Evolutionary conservation across 2,797 vertebrate genomes (phyloP).

Genomic region (Synaphobranchus kaupii): DNA sequence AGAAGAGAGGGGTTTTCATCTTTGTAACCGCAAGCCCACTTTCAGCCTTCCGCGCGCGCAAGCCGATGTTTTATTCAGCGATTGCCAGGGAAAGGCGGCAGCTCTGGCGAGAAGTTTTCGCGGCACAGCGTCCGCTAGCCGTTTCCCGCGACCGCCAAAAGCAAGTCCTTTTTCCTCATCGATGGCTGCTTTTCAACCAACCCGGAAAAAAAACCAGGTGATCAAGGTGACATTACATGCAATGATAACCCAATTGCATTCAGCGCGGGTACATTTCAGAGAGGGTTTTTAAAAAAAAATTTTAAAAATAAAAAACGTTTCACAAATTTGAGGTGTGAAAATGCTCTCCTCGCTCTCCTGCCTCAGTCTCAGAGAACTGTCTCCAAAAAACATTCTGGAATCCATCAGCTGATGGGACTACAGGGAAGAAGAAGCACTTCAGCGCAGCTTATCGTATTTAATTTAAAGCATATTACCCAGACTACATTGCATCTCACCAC

Average conservation of each 20-base stretch:
- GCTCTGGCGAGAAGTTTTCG: conserved; percentile 43
- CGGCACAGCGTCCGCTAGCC: conserved; percentile 16
- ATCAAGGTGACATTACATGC: background rate
- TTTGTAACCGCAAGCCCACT: conserved; percentile 64
- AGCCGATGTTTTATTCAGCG: conserved; percentile 79
- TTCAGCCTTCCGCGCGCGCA: conserved; percentile 61
- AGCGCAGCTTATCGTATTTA: background rate
- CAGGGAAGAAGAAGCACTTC: conserved; percentile 28
- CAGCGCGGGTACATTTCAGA: background rate
- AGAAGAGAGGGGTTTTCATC: conserved; percentile 63
- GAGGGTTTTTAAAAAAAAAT: too few species aligned
- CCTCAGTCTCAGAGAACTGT: conserved; percentile 14
- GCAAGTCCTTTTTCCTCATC: background rate
- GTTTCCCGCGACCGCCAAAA: background rate
- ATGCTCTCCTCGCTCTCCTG: conserved; percentile 29
- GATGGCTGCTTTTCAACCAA: conserved; percentile 37
- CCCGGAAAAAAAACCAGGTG: conserved; percentile 33
- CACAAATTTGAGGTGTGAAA: conserved; percentile 21
- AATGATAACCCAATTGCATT: background rate
- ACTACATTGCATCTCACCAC: background rate
- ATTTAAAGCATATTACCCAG: background rate
- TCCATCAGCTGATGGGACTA: conserved; percentile 22
- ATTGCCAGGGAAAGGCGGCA: conserved; percentile 59
- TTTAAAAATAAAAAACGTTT: conserved; percentile 30
- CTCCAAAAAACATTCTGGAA: conserved; percentile 34